Evolutionary conservation across 2,888 invertebrate genomes (phyloP).

Genomic region (Xylota segnis): DNA sequence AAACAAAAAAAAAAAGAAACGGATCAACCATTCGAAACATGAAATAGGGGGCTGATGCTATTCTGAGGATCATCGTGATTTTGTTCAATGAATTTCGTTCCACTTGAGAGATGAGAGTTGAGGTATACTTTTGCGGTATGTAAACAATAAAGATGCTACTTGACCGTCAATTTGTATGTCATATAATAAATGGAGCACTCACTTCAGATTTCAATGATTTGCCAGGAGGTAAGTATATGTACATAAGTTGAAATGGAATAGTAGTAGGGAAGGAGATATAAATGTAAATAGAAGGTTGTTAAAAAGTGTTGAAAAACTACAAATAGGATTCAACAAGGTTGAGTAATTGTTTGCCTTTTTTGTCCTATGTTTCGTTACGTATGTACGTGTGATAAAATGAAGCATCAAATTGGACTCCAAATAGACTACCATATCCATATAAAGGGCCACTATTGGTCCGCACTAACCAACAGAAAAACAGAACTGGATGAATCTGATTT

Average conservation of each 20-base stretch:
- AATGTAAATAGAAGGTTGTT: slow-evolving; percentile 3
- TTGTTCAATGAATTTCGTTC: slow-evolving; percentile 69
- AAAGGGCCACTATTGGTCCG: no score
- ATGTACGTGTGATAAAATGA: no score
- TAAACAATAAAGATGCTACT: slow-evolving; percentile 61
- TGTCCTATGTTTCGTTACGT: background rate
- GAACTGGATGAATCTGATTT: no score
- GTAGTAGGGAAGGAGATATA: background rate
- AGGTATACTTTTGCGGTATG: slow-evolving; percentile 28
- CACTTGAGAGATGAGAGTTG: slow-evolving; percentile 52
- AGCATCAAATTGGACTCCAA: no score
- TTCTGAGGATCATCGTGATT: slow-evolving; percentile 56
- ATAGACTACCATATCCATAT: no score
- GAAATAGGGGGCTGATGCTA: slow-evolving; percentile 56
- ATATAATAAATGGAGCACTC: slow-evolving; percentile 53
- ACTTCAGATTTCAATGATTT: slow-evolving; percentile 39
- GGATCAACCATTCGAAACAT: slow-evolving; percentile 41
- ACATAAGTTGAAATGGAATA: slow-evolving; percentile 42
- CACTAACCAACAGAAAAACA: no score
- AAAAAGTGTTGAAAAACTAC: background rate
- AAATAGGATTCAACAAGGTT: slow-evolving; percentile 44
- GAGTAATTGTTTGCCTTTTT: slow-evolving; percentile 20
- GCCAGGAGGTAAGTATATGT: no score
- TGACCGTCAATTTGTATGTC: slow-evolving; percentile 64
- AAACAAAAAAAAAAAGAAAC: slow-evolving; percentile 21